phyloP scores from a whole-genome alignment of 2,113 vertebrate species.

The Nettapus auritus region DNA sequence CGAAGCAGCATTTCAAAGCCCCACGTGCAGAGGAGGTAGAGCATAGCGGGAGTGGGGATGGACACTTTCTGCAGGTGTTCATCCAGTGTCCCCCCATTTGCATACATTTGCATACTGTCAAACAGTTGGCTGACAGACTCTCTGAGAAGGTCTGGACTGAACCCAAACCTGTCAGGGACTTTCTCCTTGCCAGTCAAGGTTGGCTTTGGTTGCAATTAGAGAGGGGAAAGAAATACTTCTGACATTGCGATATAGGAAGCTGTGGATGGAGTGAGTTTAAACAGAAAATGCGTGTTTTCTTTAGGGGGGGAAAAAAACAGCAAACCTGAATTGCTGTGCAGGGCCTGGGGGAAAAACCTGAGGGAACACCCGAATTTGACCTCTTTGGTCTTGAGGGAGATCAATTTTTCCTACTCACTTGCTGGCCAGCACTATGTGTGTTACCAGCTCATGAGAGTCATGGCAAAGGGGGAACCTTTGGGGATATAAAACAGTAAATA shows the following conservation, averaged over 20 bases:
- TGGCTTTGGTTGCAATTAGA: slow-evolving; percentile 80
- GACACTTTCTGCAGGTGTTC: slow-evolving; percentile 86
- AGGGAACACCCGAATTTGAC: neutral
- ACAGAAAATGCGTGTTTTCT: neutral
- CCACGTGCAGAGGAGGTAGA: slow-evolving; percentile 51
- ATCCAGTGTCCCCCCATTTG: slow-evolving; percentile 81
- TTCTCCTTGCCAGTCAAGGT: slow-evolving; percentile 90
- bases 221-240: slow-evolving; percentile 73
- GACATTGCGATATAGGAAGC: slow-evolving; percentile 68
- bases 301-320: neutral
- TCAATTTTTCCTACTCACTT: neutral
- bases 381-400: neutral
- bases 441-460: neutral
- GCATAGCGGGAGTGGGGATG: slow-evolving; percentile 70
- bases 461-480: neutral
- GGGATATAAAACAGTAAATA: neutral
- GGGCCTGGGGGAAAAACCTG: fast-evolving
- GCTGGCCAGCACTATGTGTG: fast-evolving
- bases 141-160: slow-evolving; percentile 86
- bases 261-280: slow-evolving; percentile 38
- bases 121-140: slow-evolving; percentile 80
- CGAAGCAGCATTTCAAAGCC: slow-evolving; percentile 56
- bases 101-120: slow-evolving; percentile 89
- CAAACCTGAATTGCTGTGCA: neutral
- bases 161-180: slow-evolving; percentile 87